phyloP scores from a whole-genome alignment of 2,888 invertebrate species.

The Drosophila falleni region DNA sequence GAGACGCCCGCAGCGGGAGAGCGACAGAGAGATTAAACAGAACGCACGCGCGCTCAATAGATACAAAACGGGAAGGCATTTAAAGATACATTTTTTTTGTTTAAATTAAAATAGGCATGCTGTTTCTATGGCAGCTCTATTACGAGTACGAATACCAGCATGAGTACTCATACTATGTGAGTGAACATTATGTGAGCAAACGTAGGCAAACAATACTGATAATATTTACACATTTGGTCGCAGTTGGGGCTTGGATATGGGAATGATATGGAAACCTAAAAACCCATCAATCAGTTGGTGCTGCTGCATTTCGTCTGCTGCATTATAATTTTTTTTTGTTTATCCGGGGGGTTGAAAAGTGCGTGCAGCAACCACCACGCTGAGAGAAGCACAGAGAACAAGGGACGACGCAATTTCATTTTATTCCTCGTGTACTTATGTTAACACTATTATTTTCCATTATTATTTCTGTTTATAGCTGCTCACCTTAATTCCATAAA shows the following conservation, averaged over 20 bases:
- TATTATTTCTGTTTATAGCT: slow-evolving; percentile 11
- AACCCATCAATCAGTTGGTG: slow-evolving; percentile 3
- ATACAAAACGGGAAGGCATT: slow-evolving; percentile 56
- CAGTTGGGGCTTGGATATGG: background rate
- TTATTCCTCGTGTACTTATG: slow-evolving; percentile 10
- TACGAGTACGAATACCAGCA: background rate
- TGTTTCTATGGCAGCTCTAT: slow-evolving; percentile 31
- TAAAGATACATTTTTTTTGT: slow-evolving; percentile 58
- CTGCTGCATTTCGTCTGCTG: slow-evolving; percentile 18
- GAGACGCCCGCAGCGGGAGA: background rate
- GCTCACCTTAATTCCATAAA: slow-evolving; percentile 37
- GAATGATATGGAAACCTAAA: background rate
- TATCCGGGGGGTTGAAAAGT: slow-evolving; percentile 10
- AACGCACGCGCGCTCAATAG: slow-evolving; percentile 69
- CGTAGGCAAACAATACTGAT: slow-evolving; percentile 14
- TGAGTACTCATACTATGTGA: background rate
- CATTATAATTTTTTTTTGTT: slow-evolving; percentile 1
- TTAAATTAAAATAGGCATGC: slow-evolving; percentile 35
- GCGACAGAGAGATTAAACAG: slow-evolving; percentile 14
- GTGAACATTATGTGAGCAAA: slow-evolving; percentile 12
- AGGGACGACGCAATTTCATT: slow-evolving; percentile 38
- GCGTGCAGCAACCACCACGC: slow-evolving; percentile 29
- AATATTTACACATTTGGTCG: slow-evolving; percentile 24
- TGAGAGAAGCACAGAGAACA: slow-evolving; percentile 1
- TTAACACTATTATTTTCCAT: slow-evolving; percentile 12